Evolutionary conservation across 2,797 vertebrate genomes (phyloP), one percentile per base, ranked within the genome.

Genomic region (Phylloscopus collybita): DNA sequence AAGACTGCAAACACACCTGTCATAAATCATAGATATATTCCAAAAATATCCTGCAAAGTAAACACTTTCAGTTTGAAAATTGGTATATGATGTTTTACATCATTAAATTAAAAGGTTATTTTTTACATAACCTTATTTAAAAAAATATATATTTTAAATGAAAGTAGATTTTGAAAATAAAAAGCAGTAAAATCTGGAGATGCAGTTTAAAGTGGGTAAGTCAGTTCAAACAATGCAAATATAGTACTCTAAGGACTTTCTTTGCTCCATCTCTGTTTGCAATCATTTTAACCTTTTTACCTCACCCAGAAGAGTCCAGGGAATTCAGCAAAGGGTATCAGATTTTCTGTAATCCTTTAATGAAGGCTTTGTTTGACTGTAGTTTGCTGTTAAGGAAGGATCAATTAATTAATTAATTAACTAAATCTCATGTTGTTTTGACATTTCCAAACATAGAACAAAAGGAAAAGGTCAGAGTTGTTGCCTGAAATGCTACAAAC

Each of bases 371-470:
- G 6, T 22, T 83, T 54, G 14, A 64, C 64, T 88, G 21, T 73
- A 78, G 27, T 72, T 79, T 90, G 40, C 26, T 42, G 17, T 56
- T 73, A 80, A 70, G 29, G 8, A 49, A 66, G 5, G 27, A 60
- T 64, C 36, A 85, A 90, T 82, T 57, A 86, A 84, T 87, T 82
- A 76, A 86, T 86, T 84, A 89, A 83, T 83, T 76, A 93, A 85
- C 47, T 61, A 70, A 86, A 27, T 73, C 25, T 78, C n/a, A 29
- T 42, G 36, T 78, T 92, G 76, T 60, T 93, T 80, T 95, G 82
- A 85, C 75, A 82, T 90, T 93, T 96, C 30, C 57, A 93, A 90
- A 85, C 30, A 84, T 2, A 74, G 69, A 95, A 86, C 25, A 78
- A 71, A 61, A 42, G 0, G 1, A 86, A 56, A 91, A 93, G 59